A percentile compares a stretch with the other conserved stretches of the same genome.
These are phyloP conservation scores for Penelope pileata DNA, from an alignment of 2,113 vertebrate genomes.

Conservation along the genomic window DNA sequence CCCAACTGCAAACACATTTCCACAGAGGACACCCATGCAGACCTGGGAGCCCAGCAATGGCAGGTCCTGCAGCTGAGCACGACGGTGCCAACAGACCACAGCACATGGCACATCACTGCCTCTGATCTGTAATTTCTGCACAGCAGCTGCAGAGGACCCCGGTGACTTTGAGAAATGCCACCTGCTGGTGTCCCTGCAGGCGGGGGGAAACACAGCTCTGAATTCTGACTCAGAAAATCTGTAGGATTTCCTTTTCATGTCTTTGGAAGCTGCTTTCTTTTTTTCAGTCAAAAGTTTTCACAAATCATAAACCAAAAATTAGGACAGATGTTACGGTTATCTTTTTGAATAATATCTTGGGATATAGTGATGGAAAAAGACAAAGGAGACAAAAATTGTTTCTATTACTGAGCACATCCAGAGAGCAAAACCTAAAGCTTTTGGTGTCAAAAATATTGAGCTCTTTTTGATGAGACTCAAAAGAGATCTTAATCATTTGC, in stretches of 20 bases:
- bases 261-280: background rate
- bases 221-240: background rate
- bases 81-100: accelerated
- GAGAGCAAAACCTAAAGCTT: background rate
- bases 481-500: background rate
- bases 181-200: accelerated
- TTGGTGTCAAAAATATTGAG: background rate
- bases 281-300: slow-evolving; percentile 7
- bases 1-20: background rate
- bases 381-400: background rate
- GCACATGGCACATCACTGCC: background rate
- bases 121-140: accelerated
- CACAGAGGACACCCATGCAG: background rate
- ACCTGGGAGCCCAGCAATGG: background rate
- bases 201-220: background rate
- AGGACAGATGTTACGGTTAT: background rate
- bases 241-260: background rate
- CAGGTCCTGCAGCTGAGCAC: background rate
- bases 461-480: background rate
- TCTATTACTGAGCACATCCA: background rate
- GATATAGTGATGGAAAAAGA: background rate
- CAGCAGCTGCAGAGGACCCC: background rate
- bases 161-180: background rate
- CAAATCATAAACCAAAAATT: background rate
- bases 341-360: background rate